phyloP scores from a whole-genome alignment of 2,797 vertebrate species.

The Sphenopsis melanotis region DNA sequence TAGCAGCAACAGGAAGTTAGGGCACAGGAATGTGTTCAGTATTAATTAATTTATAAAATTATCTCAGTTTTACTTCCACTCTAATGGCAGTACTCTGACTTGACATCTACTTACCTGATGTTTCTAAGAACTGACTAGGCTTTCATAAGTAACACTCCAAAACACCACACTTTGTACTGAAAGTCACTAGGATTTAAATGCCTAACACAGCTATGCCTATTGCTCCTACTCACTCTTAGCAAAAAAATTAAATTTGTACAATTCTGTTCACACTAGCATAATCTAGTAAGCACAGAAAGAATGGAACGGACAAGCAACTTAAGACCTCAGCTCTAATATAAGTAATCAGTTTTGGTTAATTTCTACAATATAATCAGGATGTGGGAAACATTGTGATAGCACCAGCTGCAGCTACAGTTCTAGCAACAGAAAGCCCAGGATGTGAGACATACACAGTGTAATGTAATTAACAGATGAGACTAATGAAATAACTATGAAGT shows the following conservation, averaged over 20 bases:
- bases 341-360: not conserved
- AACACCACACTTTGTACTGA: not conserved
- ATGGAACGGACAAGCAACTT: not conserved
- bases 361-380: not conserved
- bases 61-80: not conserved
- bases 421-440: constrained; percentile 18
- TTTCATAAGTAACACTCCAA: not conserved
- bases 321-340: constrained; percentile 7
- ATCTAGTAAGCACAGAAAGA: not conserved
- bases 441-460: not conserved
- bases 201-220: not conserved
- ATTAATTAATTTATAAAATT: not conserved
- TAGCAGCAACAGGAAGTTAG: not conserved
- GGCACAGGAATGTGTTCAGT: not conserved
- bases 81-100: not conserved
- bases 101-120: not conserved
- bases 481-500: constrained; percentile 11
- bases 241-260: not conserved
- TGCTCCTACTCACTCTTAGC: not conserved
- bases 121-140: not conserved
- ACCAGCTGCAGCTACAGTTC: not conserved
- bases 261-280: not conserved
- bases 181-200: not conserved
- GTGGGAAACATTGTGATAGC: not conserved
- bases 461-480: not conserved